Base-by-base conservation (phyloP, 2,888 invertebrate genomes). In the Catocala nupta region DNA sequence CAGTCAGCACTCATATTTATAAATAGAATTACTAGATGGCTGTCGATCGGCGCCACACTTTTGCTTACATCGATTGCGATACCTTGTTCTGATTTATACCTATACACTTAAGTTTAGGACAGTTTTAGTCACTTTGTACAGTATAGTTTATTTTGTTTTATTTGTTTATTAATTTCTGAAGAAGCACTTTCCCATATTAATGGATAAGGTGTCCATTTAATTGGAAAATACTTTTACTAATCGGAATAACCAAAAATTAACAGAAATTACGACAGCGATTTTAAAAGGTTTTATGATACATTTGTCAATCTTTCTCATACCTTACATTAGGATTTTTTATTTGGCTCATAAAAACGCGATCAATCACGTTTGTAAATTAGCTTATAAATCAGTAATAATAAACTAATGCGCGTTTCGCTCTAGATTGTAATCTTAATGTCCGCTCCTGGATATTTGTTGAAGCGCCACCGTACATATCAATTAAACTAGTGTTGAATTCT, bases 1-100 rank as follows among this genome's bases (percentile, higher is more conserved):
- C 77, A 88, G 85, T 90, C 84, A 86, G 83, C 84, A 85, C 82
- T 85, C 85, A 83, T 84, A 81, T 84, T 88, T 84, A 86, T 85
- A 87, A 88, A 88, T 84, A 86, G 83, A 85, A 83, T 81, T 76
- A 78, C 75, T 83, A 78, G 83, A 82, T 77, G 78, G 81, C 84
- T 88, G 85, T 87, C 87, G 83, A 88, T 88, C 84, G 78, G 85
- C 89, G 87, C 90, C 87, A 89, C 89, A 90, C 91, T 92, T 92
- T 91, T 90, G 90, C 90, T 90, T 80, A 81, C 85, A 84, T 83
- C 81, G 81, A 84, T 84, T 84, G 81, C 81, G 82, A 83, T 83
- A 81, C 75, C 83, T 82, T 83, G 81, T 82, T 85, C 83, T 83
- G 86, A 90, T 90, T 87, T 84, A 85, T 89, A 87, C 89, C 88